phyloP scores from a whole-genome alignment of 2,113 vertebrate genomes.

The Leptobrachium ailaonicum region DNA sequence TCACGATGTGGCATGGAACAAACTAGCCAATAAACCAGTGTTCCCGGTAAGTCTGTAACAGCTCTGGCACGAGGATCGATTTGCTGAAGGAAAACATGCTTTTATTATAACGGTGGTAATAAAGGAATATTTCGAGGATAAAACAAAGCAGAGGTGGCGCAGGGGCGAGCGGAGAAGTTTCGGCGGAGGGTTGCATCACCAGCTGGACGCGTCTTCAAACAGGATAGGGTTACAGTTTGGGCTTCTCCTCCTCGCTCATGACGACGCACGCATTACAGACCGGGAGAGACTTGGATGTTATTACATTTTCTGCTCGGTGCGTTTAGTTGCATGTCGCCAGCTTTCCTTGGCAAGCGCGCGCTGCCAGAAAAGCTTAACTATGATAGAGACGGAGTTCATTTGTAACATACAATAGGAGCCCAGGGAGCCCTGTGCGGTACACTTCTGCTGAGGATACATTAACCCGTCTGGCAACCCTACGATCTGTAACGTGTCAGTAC shows the following conservation, averaged over 20 bases:
- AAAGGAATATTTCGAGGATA: conserved; percentile 18
- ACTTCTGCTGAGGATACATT: too few species aligned
- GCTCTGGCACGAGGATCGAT: too few species aligned
- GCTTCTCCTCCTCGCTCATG: neutral
- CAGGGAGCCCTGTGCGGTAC: conserved; percentile 9
- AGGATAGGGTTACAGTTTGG: conserved; percentile 19
- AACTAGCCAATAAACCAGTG: too few species aligned
- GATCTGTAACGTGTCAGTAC: too few species aligned
- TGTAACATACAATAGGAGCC: conserved; percentile 28
- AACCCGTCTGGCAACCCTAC: too few species aligned
- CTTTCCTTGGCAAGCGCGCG: conserved; percentile 17
- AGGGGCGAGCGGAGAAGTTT: neutral
- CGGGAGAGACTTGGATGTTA: conserved; percentile 23
- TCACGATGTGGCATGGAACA: too few species aligned
- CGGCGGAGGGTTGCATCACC: conserved; percentile 12
- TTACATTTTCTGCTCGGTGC: conserved; percentile 10
- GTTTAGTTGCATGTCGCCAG: conserved; percentile 29
- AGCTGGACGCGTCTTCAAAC: conserved; percentile 24
- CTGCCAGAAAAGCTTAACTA: conserved; percentile 21
- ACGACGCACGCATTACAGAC: conserved; percentile 28
- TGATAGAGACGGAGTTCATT: conserved; percentile 38
- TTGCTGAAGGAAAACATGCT: neutral
- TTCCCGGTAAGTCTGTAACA: too few species aligned
- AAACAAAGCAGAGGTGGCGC: neutral
- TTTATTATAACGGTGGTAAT: conserved; percentile 18